Percentiles rank a stretch among this genome's conserved stretches.
These are phyloP conservation scores for Diplodus sargus DNA, from an alignment of 2,797 vertebrate genomes.

Conservation along the genomic window DNA sequence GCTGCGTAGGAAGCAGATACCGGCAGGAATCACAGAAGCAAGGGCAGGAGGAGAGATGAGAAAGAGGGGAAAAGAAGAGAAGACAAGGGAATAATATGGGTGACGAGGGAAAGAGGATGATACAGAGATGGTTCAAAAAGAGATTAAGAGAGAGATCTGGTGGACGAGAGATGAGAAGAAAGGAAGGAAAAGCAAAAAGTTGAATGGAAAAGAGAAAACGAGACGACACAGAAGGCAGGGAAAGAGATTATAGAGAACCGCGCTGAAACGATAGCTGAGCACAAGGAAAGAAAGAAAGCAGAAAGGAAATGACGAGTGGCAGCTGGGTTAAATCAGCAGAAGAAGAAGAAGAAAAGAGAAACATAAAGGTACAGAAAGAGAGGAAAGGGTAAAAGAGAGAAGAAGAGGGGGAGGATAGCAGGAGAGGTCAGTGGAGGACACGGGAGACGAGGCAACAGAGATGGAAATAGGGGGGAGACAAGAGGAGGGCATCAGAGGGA, in stretches of 20 bases:
- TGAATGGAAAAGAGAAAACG: not conserved
- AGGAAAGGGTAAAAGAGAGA: not conserved
- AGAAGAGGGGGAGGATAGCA: not conserved
- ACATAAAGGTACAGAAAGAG: not conserved
- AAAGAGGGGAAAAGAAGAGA: not conserved
- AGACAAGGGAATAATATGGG: not conserved
- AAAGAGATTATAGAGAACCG: not conserved
- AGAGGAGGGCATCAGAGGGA: constrained; percentile 6
- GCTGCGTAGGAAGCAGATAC: constrained; percentile 67
- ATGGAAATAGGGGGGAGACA: not conserved
- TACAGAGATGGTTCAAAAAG: constrained; percentile 19
- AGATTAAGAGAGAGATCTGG: not conserved
- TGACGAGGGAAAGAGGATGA: constrained; percentile 14
- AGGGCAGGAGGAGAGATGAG: constrained; percentile 27
- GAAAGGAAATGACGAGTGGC: not conserved
- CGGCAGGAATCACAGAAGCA: constrained; percentile 49
- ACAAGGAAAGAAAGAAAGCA: not conserved
- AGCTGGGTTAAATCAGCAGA: not conserved
- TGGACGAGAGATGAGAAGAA: not conserved
- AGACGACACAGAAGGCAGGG: not conserved
- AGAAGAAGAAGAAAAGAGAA: not conserved
- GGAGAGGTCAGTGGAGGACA: constrained; percentile 27
- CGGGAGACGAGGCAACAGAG: not conserved
- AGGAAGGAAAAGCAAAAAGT: not conserved
- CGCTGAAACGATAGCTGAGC: not conserved